Conservation (phyloP, 2,113 vertebrate genomes). For the Edolisoma coerulescens region DNA sequence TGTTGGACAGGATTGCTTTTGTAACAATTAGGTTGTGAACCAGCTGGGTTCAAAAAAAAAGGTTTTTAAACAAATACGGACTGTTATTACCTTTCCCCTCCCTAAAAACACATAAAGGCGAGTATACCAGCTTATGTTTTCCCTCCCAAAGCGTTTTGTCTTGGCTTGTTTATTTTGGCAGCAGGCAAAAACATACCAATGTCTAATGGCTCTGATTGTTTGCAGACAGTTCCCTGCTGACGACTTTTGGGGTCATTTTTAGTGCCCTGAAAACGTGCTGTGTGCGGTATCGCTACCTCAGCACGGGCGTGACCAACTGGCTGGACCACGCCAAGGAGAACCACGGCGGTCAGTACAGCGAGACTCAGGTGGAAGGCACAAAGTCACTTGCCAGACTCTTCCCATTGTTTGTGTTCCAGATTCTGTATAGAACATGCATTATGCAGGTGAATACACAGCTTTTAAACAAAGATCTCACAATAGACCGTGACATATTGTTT, state of each 20-base stretch:
- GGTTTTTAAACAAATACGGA: not conserved
- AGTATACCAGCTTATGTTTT: not conserved
- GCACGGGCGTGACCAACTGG: conserved; percentile 67
- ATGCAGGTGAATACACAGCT: conserved; percentile 75
- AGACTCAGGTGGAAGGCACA: conserved; percentile 83
- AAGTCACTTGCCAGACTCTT: conserved; percentile 82
- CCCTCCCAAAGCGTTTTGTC: not conserved
- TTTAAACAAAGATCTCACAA: not conserved
- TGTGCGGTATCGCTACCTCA: conserved; percentile 64
- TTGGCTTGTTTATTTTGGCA: not conserved
- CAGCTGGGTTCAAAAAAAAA: not conserved
- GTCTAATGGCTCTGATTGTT: not conserved
- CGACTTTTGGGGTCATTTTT: conserved; percentile 75
- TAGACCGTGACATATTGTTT: fast-evolving
- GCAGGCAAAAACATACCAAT: not conserved
- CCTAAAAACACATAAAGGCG: not conserved
- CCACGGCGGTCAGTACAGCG: conserved; percentile 78
- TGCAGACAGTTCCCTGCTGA: conserved; percentile 75
- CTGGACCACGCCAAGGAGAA: conserved; percentile 85
- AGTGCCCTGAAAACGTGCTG: conserved; percentile 76
- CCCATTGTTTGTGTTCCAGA: conserved; percentile 84
- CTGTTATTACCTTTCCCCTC: not conserved
- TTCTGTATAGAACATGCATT: conserved; percentile 83
- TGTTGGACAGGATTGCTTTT: not conserved
- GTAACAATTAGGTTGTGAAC: not conserved